Evolutionary conservation across 2,888 invertebrate genomes (phyloP).

Genomic region (Platycnemis pennipes): DNA sequence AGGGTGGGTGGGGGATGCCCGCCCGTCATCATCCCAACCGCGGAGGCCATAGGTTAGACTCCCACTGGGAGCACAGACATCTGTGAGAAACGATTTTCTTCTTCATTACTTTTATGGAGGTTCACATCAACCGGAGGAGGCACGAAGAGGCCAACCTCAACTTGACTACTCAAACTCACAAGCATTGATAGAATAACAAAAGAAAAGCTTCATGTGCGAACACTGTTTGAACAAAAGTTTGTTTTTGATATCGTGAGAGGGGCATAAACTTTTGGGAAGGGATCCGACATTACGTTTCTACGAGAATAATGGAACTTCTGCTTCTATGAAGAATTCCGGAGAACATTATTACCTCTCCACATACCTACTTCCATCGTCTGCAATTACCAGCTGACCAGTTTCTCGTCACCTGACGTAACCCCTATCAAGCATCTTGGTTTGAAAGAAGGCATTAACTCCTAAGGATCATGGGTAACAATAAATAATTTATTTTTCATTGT

Average conservation of each 20-base stretch:
- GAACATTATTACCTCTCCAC: no score
- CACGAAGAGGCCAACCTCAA: not conserved
- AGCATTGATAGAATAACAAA: not conserved
- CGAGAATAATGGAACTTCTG: no score
- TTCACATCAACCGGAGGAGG: not conserved
- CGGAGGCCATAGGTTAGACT: conserved; percentile 56
- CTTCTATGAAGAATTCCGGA: no score
- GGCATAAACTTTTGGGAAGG: not conserved
- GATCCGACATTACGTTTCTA: no score
- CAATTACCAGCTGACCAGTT: no score
- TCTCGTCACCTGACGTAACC: no score
- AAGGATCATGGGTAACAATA: no score
- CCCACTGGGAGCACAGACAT: conserved; percentile 48
- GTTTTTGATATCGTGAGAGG: not conserved
- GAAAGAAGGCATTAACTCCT: no score
- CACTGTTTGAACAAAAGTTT: no score
- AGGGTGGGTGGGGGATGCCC: not conserved
- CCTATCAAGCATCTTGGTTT: no score
- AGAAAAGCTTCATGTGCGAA: not conserved
- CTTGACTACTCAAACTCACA: not conserved
- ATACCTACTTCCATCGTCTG: no score
- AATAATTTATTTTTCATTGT: no score
- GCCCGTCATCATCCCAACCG: conserved; percentile 31
- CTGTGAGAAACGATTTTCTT: conserved; percentile 66
- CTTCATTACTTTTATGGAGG: conserved; percentile 42